Evolutionary conservation across 37 sponge, comb jelly and placozoan species (phyloP).

Genomic region (Eunapius fragilis): DNA sequence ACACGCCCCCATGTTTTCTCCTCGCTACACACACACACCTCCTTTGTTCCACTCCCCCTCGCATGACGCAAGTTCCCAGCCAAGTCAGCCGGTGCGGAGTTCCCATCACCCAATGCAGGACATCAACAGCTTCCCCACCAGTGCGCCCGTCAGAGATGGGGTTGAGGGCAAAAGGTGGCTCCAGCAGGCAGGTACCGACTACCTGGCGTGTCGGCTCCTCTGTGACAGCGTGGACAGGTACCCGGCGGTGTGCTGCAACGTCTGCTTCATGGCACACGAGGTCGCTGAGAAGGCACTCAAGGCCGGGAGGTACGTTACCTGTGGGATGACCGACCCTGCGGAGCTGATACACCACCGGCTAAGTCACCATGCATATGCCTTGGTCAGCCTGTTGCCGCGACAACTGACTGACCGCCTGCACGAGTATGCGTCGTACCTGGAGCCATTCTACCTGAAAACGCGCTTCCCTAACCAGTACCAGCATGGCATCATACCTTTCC

Average conservation of each 20-base stretch:
- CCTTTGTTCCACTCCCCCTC: too few species aligned
- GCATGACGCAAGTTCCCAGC: too few species aligned
- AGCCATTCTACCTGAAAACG: slow-evolving; percentile 14
- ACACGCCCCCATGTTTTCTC: background rate
- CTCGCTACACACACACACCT: background rate
- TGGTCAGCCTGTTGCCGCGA: background rate
- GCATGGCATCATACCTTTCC: background rate
- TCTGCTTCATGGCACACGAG: background rate
- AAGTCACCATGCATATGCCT: background rate
- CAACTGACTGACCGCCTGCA: background rate
- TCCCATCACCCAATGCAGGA: background rate
- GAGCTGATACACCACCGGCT: background rate
- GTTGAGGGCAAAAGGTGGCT: background rate
- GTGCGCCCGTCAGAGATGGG: background rate
- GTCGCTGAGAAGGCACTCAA: background rate
- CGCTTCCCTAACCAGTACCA: slow-evolving; percentile 20
- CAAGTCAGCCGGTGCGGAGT: too few species aligned
- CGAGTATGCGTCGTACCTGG: background rate
- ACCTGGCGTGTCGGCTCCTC: background rate
- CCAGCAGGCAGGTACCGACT: background rate
- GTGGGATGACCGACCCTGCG: background rate
- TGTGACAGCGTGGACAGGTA: background rate
- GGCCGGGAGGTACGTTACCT: background rate
- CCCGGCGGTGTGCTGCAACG: background rate
- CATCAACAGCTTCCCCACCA: background rate